Base-by-base conservation (phyloP, 2,113 vertebrate genomes). In the Pimephales promelas region DNA sequence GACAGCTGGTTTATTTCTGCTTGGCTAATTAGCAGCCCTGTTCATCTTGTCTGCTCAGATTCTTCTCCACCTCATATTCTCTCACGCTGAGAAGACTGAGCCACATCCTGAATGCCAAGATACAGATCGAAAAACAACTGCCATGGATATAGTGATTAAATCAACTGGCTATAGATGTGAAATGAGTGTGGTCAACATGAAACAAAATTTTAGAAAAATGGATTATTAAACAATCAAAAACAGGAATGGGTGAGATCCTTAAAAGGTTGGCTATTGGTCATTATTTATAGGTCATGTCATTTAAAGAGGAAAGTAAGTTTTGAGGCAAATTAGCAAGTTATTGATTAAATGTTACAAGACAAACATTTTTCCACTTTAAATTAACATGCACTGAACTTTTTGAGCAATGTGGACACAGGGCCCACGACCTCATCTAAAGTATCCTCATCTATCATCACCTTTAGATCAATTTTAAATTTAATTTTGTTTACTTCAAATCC, bases 1-100 rank as follows among this genome's bases (percentile, higher is more conserved):
- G 75, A 72, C 75, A 79, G 75, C 75, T 79, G 74, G 83, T 56
- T 79, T 66, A 79, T 84, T 84, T 79, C 83, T 84, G 75, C 83
- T 79, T 59, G 83, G 83, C n/a, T 71, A 84, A 84, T 84, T 79
- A 84, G 75, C 74, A 57, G 34, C 18, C 7, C 74, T 84, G 83
- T 49, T 84, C 16, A 4, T 84, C 49, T 78, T 14, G 45, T 83
- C 72, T 83, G 57, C 54, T 75, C 22, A 14, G 18, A 47, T 61
- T 77, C 14, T 83, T n/a, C 82, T 77, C 61, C 82, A 78, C 13
- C 75, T 54, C 34, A 5, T 61, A 26, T 62, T 71, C 54, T 31
- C 81, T 74, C 73, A 13, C 66, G 36, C 73, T 52, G 62, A 66
- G 82, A 76, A 52, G 22, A 74, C 34, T 10, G 40, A 49, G 82